phyloP scores from a whole-genome alignment of 2,888 invertebrate species.

The Tinea trinotella region DNA sequence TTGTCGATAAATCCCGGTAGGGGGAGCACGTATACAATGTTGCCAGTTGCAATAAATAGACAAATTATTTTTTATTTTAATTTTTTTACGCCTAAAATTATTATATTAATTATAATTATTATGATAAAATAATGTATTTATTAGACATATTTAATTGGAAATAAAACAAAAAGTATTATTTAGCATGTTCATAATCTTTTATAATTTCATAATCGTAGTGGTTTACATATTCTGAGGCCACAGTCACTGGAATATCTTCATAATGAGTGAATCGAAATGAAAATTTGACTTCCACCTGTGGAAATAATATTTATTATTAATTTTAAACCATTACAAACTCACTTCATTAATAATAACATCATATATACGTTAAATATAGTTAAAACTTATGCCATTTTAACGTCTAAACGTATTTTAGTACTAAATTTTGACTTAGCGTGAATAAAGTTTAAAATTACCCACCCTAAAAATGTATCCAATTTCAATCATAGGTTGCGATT shows the following conservation, averaged over 20 bases:
- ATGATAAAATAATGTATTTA: no score
- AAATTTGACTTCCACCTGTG: slow-evolving; percentile 40
- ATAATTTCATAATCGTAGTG: slow-evolving; percentile 29
- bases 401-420: no score
- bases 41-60: background rate
- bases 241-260: slow-evolving; percentile 39
- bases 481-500: slow-evolving; percentile 41
- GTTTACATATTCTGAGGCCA: slow-evolving; percentile 43
- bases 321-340: background rate
- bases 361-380: no score
- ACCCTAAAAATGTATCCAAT: slow-evolving; percentile 50
- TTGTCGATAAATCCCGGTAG: background rate
- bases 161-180: background rate
- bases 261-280: slow-evolving; percentile 36
- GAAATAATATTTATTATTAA: slow-evolving; percentile 21
- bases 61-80: background rate
- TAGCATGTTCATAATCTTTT: slow-evolving; percentile 8
- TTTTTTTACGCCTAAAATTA: background rate
- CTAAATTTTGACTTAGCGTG: no score
- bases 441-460: no score
- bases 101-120: background rate
- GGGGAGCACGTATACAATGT: background rate
- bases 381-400: no score
- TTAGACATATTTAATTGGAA: no score
- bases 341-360: no score